Evolutionary conservation across 2,888 invertebrate species (phyloP), one percentile per base, ranked within the genome.

Genomic region (Calephelis perditalis): DNA sequence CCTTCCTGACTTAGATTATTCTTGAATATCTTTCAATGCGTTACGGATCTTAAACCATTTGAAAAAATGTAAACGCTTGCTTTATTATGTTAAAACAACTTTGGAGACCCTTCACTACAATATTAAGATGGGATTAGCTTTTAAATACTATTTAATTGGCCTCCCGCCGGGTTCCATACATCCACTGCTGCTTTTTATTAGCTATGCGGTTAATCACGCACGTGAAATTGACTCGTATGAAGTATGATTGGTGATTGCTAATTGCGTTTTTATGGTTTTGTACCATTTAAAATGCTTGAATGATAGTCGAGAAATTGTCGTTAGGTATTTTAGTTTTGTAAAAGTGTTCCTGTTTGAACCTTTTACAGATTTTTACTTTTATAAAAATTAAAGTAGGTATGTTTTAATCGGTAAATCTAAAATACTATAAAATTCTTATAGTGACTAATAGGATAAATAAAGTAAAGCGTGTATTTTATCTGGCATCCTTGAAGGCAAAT

Each of bases 141-240:
- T 71, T 80, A 86, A 86, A 79, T 79, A 77, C 75, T 71, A 73
- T 83, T 82, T 86, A 86, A 87, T 87, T 84, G 82, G 81, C 62
- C 70, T 73, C 78, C 75, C 73, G 70, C 73, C 61, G 63, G 49
- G 26, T 37, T 7, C 9, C 55, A 60, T 62, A 46, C 67, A 47
- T 8, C 47, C 52, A 36, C 58, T 49, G 52, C 55, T 52, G 49
- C 59, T 65, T 65, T 59, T 64, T 59, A 62, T 49, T 64, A 55
- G 43, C 59, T 67, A 64, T 63, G 62, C 59, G 64, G 61, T 61
- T 57, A 12, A 64, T 65, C 54, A 63, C 59, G 62, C 67, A 59
- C 61, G 57, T 60, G 56, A 63, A 62, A 55, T 62, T 67, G 58
- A 58, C 36, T 15, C 46, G 26, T 56, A 35, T 43, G 43, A 59